Percentiles rank a stretch among this genome's conserved stretches.
phyloP scores from a whole-genome alignment of 2,113 vertebrate genomes.

The Gymnorhina tibicen region DNA sequence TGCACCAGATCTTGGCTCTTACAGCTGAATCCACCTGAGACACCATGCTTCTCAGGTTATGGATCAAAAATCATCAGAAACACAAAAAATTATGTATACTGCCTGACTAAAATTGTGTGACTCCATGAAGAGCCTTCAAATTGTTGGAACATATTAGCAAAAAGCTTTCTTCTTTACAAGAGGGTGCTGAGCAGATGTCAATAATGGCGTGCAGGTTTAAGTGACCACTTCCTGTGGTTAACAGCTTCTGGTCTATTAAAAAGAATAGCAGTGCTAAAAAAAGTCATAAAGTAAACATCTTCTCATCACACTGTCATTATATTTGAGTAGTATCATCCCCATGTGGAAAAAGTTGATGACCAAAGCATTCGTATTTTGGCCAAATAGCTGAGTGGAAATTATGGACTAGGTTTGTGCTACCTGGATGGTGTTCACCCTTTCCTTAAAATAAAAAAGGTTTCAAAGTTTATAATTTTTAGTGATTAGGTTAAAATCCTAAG shows the following conservation, averaged over 20 bases:
- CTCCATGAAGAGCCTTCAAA: not conserved
- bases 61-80: not conserved
- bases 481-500: not conserved
- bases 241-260: not conserved
- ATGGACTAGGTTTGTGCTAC: not conserved
- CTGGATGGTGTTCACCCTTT: not conserved
- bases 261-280: not conserved
- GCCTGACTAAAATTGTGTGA: not conserved
- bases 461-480: not conserved
- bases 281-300: not conserved
- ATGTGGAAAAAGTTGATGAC: not conserved
- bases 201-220: not conserved
- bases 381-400: not conserved
- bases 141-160: not conserved
- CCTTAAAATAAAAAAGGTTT: not conserved
- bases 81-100: not conserved
- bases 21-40: not conserved
- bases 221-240: not conserved
- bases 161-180: not conserved
- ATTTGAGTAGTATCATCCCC: not conserved
- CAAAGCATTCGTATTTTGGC: not conserved
- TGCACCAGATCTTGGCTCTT: not conserved
- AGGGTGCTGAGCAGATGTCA: not conserved
- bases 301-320: fast-evolving
- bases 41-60: fast-evolving